phyloP scores from a whole-genome alignment of 1,140 invertebrate species.

The Myzus persicae region DNA sequence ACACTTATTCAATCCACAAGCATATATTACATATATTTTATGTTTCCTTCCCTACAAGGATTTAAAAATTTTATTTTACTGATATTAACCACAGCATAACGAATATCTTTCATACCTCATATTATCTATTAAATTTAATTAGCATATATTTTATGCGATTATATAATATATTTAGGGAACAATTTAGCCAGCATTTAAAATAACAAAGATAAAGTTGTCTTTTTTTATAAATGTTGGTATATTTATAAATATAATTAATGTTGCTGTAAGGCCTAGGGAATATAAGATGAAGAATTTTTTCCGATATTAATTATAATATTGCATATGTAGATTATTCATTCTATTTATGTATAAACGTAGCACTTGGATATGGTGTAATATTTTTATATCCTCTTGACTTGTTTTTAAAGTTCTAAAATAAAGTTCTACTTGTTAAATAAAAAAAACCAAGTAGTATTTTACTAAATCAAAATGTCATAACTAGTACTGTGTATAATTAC shows the following conservation, averaged over 20 bases:
- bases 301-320: not conserved
- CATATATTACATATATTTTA: not conserved
- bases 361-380: not conserved
- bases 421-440: not conserved
- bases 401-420: not conserved
- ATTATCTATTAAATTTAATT: too few species aligned
- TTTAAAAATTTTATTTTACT: not conserved
- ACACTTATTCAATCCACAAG: not conserved
- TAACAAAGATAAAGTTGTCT: too few species aligned
- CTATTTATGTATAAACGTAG: not conserved
- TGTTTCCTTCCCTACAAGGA: not conserved
- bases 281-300: not conserved
- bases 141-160: too few species aligned
- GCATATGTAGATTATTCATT: not conserved
- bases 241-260: too few species aligned
- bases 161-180: too few species aligned
- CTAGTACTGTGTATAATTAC: not conserved
- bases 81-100: not conserved
- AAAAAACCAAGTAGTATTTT: not conserved
- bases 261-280: not conserved
- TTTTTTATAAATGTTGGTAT: too few species aligned
- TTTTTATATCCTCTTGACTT: not conserved
- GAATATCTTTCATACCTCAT: too few species aligned
- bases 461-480: not conserved
- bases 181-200: too few species aligned